Conservation (phyloP, 2,797 vertebrate species). For the Mastacembelus armatus region DNA sequence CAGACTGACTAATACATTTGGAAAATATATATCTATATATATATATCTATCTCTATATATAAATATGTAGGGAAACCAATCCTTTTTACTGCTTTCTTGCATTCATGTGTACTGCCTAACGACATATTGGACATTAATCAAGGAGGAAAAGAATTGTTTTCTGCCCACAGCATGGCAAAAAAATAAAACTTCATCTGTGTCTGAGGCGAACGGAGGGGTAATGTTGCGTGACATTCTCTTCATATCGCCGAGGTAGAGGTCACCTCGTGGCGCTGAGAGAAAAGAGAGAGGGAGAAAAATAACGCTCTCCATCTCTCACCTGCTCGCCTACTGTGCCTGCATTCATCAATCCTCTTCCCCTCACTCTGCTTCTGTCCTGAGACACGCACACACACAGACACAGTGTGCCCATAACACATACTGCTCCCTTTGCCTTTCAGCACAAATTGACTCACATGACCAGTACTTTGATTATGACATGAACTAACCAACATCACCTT, state of each 20-base stretch:
- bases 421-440: slow-evolving; percentile 24
- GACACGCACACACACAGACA: slow-evolving; percentile 20
- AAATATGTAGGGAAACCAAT: slow-evolving; percentile 37
- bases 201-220: slow-evolving; percentile 66
- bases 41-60: no score
- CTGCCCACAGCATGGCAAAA: slow-evolving; percentile 55
- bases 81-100: slow-evolving; percentile 36
- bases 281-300: slow-evolving; percentile 49
- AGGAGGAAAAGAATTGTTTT: slow-evolving; percentile 73
- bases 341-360: slow-evolving; percentile 63
- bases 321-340: slow-evolving; percentile 62
- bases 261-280: slow-evolving; percentile 65
- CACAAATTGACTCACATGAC: slow-evolving; percentile 24
- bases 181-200: slow-evolving; percentile 76
- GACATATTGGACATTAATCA: slow-evolving; percentile 73
- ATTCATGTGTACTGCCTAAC: slow-evolving; percentile 44
- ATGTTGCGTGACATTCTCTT: slow-evolving; percentile 83
- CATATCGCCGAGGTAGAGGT: slow-evolving; percentile 79
- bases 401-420: slow-evolving; percentile 16
- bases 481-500: slow-evolving; percentile 19
- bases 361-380: slow-evolving; percentile 33
- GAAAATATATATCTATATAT: no score
- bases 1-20: slow-evolving; percentile 62
- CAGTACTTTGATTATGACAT: slow-evolving; percentile 17
- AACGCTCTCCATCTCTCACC: slow-evolving; percentile 70